Conservation (phyloP, 2,888 invertebrate species). For the Spialia ferax region DNA sequence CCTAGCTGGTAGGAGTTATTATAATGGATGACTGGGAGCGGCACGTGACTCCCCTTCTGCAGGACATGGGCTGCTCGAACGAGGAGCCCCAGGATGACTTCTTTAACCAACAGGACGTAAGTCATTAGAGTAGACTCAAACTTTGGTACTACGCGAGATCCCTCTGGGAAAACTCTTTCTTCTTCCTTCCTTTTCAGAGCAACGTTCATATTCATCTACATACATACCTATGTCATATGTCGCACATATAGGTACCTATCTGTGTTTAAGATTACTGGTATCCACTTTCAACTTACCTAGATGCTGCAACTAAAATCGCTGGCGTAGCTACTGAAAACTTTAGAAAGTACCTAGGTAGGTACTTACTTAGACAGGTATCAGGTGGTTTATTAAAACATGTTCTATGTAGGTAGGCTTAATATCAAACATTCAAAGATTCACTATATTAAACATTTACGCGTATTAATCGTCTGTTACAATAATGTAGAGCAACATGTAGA, state of each 20-base stretch:
- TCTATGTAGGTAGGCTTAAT: too few species aligned
- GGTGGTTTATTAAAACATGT: too few species aligned
- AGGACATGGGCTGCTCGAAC: slow-evolving; percentile 85
- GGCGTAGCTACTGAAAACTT: not conserved
- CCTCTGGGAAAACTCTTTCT: not conserved
- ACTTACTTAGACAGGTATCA: too few species aligned
- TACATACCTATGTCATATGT: too few species aligned
- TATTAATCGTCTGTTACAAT: too few species aligned
- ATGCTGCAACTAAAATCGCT: not conserved
- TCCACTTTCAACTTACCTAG: too few species aligned
- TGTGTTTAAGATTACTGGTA: not conserved
- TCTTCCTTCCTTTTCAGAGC: not conserved
- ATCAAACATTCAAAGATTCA: too few species aligned
- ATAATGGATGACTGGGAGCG: slow-evolving; percentile 88
- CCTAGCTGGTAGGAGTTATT: slow-evolving; percentile 43
- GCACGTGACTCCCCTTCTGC: slow-evolving; percentile 86
- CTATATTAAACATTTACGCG: too few species aligned
- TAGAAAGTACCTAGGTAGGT: not conserved
- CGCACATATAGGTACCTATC: too few species aligned
- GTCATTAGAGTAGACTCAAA: slow-evolving; percentile 54
- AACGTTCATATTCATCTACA: not conserved
- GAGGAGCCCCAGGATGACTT: slow-evolving; percentile 86
- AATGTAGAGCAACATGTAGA: too few species aligned
- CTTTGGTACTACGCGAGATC: not conserved
- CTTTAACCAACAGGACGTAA: slow-evolving; percentile 87